phyloP scores from a whole-genome alignment of 2,797 vertebrate genomes.

The Cichlasoma orientale region DNA sequence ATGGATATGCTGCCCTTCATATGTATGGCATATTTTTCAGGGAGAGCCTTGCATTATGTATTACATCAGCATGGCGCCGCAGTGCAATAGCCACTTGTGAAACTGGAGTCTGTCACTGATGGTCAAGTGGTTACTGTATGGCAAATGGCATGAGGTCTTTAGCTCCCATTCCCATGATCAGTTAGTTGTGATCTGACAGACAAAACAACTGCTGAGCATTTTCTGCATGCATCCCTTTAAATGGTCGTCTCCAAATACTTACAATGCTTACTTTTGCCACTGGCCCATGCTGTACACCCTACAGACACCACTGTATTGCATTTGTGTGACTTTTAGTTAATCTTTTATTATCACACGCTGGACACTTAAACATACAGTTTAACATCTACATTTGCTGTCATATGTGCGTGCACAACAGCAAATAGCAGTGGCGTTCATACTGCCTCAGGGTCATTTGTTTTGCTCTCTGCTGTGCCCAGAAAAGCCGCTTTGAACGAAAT shows the following conservation, averaged over 20 bases:
- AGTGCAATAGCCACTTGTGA: background rate
- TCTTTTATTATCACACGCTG: background rate
- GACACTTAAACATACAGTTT: background rate
- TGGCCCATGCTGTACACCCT: too few species aligned
- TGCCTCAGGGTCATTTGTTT: background rate
- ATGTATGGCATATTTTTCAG: background rate
- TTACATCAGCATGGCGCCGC: background rate
- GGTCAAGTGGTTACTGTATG: slow-evolving; percentile 1
- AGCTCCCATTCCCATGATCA: background rate
- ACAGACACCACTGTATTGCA: too few species aligned
- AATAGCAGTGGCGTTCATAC: slow-evolving; percentile 15
- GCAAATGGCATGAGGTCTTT: slow-evolving; percentile 11
- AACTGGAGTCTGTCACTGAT: background rate
- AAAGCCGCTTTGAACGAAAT: slow-evolving; percentile 37
- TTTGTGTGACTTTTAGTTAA: background rate
- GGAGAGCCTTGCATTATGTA: background rate
- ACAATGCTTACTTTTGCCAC: too few species aligned
- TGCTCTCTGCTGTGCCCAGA: background rate
- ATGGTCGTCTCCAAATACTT: too few species aligned
- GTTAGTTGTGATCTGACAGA: slow-evolving; percentile 9
- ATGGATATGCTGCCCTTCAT: background rate
- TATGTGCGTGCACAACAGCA: background rate
- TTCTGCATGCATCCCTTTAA: too few species aligned
- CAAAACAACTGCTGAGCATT: background rate
- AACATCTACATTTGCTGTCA: background rate